Evolutionary conservation across 2,113 vertebrate species (phyloP), one percentile per base, ranked within the genome.

Genomic region (Dasyprocta punctata): DNA sequence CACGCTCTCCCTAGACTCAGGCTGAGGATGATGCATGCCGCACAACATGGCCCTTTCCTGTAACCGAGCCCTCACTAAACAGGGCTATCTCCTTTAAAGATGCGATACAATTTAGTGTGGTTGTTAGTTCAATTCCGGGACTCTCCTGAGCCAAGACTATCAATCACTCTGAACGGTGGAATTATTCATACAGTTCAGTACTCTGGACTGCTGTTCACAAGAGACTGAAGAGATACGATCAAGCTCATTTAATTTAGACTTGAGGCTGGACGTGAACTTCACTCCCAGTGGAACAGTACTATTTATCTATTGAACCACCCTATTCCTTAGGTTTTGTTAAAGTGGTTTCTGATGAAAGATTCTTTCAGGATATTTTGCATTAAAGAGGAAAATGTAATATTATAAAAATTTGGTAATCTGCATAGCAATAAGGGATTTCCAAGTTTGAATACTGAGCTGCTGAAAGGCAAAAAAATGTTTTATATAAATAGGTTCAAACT

Each of bases 121-220:
- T 92, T 96, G 98, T 97, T 98, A 98, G 98, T 98, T 97, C 97
- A 98, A 38, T 96, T 94, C 97, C 41, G 94, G 94, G 96, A 78
- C 85, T 96, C 97, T 97, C 97, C 69, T 4, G 92, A 97, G 97
- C 95, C 95, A 47, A 96, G 97, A 78, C 98, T 90, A 98, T 98
- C 98, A 96, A 98, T 98, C 97, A 98, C 3, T 13, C 87, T 5
- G 24, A 90, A 85, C 49, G 38, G 95, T 80, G 86, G 97, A 97
- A 98, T 98, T 98, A 97, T 96, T 98, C 97, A 97, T 92, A 92
- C 92, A 30, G 94, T 78, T 97, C 96, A 75, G 95, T 7, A 26
- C 94, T 88, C 93, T 87, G 87, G 41, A 92, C 94, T 81, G 90
- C 96, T 94, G 80, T 49, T 97, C 96, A 81, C 97, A 78, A 93